phyloP scores from a whole-genome alignment of 64 coral and sea anemone genomes.

The Catalaphyllia jardinei region DNA sequence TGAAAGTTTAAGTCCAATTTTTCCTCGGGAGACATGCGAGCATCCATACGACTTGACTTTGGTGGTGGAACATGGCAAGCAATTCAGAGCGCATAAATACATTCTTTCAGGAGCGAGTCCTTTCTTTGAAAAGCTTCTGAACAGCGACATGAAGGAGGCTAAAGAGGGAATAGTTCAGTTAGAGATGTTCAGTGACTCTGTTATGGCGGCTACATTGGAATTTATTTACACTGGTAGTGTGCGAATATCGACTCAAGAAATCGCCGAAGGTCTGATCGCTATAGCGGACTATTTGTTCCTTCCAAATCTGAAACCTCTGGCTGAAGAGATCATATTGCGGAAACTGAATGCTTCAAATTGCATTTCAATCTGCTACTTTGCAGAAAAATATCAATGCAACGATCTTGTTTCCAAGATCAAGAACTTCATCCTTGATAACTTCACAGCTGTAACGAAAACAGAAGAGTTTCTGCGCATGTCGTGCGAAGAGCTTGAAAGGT shows the following conservation, averaged over 20 bases:
- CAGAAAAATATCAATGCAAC: conserved; percentile 24
- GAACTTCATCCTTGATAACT: not conserved
- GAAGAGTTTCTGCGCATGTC: not conserved
- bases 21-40: not conserved
- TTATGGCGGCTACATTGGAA: not conserved
- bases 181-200: not conserved
- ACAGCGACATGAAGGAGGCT: conserved; percentile 8
- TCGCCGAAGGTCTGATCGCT: not conserved
- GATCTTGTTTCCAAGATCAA: not conserved
- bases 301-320: not conserved
- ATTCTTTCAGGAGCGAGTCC: conserved; percentile 1
- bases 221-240: conserved; percentile 9
- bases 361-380: not conserved
- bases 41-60: not conserved
- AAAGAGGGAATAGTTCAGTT: not conserved
- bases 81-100: not conserved
- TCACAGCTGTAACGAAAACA: not conserved
- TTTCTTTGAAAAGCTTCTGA: conserved; percentile 26
- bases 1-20: too few relatives aligned
- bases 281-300: not conserved
- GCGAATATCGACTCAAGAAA: not conserved
- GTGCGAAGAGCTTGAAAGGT: not conserved
- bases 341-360: not conserved
- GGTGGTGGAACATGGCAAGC: not conserved
- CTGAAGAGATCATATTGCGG: not conserved